Conservation (phyloP, 2,797 vertebrate species). For the Dicrostonyx torquatus region DNA sequence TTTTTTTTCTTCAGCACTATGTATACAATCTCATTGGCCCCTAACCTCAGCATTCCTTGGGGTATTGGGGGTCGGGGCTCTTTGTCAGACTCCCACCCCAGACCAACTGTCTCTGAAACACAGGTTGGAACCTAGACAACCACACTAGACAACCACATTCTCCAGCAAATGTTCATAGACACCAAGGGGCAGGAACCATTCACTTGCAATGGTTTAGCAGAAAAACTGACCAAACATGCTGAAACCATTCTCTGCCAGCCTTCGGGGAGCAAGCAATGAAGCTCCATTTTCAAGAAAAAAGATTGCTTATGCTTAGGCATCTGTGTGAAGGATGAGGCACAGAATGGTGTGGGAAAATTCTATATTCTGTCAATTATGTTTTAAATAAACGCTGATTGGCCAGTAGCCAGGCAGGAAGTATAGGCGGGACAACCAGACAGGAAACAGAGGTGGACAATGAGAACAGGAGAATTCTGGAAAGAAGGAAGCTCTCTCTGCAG, state of each 20-base stretch:
- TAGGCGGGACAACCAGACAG: too few species aligned
- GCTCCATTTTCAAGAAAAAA: neutral
- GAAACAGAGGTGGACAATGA: too few species aligned
- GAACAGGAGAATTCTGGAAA: too few species aligned
- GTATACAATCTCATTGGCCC: neutral
- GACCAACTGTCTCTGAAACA: neutral
- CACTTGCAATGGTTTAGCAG: neutral
- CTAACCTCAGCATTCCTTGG: neutral
- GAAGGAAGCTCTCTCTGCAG: too few species aligned
- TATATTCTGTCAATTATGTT: too few species aligned
- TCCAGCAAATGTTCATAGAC: neutral
- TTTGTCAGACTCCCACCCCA: neutral
- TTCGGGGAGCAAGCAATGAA: neutral
- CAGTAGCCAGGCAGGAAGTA: too few species aligned
- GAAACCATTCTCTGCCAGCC: neutral
- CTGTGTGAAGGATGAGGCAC: neutral
- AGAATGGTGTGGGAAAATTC: neutral
- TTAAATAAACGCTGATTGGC: too few species aligned
- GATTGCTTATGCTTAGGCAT: neutral
- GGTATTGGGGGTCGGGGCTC: neutral
- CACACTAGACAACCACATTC: neutral
- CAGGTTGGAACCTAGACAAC: neutral
- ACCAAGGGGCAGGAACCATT: neutral
- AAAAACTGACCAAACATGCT: neutral
- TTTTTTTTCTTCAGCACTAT: neutral